Base-by-base conservation (phyloP, 1,140 invertebrate genomes). In the Meteorus sp. region DNA sequence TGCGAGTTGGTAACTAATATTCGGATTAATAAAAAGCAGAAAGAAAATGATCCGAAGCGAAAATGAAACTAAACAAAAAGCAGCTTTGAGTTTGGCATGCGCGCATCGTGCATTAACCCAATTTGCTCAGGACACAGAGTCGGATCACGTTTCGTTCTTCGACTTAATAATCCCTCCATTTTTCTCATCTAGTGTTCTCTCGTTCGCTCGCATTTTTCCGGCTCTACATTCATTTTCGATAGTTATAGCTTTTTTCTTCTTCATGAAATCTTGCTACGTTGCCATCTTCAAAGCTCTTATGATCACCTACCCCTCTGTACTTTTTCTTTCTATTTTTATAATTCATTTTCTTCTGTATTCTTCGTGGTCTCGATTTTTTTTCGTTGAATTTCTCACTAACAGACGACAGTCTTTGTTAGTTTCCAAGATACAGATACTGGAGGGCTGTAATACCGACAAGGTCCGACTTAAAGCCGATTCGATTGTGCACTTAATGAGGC, bases 81-180 rank as follows among this genome's bases (percentile, higher is more conserved):
- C 25, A 43, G 37, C 53, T 56, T 56, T 45, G 27, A 56, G 54
- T 13, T 19, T 17, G 43, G 47, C 15, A 19, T n/a, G 43, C 35
- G 58, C 48, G 43, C 44, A 27, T 33, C 31, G 35, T 59, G 55
- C 59, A 65, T 67, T 65, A 67, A 68, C 44, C 52, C 61, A 59
- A 68, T 67, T 68, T 45, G 27, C 54, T 52, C 11, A 52, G 35
- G 60, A 45, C 15, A 22, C 20, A 54, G 55, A 60, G 19, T 51
- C 20, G n/a, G 29, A 43, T 62, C 58, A 58, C 56, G 66, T 61
- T 61, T 45, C 44, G 22, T 29, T 44, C 17, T 41, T 48, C 44
- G 23, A 59, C 37, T 62, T 57, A 51, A 66, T 59, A 62, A 45
- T 27, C 50, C 31, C 31, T 35, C 57, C n/a, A n/a, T n/a, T n/a